These are phyloP conservation scores for Osmoderma eremita DNA, from an alignment of 2,888 invertebrate genomes.

Conservation along the genomic window DNA sequence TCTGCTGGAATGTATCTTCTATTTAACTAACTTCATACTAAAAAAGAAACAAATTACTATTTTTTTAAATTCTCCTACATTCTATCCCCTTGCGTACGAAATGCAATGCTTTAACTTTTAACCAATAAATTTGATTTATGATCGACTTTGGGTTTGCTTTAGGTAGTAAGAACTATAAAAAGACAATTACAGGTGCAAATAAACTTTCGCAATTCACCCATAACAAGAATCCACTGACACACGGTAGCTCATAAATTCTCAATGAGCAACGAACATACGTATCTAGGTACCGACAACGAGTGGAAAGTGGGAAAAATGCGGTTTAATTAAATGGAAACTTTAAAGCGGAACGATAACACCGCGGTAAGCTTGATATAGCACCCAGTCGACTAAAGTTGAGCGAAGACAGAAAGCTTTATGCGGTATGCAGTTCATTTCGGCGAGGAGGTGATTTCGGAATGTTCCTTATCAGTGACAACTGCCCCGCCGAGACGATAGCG, in stretches of 20 bases:
- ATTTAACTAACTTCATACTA: too few species aligned
- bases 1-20: too few species aligned
- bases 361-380: conserved; percentile 25
- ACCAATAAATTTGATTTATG: too few species aligned
- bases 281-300: neutral
- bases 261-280: conserved; percentile 8
- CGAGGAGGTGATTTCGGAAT: conserved; percentile 36
- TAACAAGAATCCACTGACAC: neutral
- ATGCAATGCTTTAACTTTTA: too few species aligned
- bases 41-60: too few species aligned
- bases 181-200: too few species aligned
- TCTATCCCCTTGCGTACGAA: too few species aligned
- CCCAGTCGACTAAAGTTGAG: conserved; percentile 26
- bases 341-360: conserved; percentile 25
- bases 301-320: conserved; percentile 5
- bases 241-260: neutral
- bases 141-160: too few species aligned
- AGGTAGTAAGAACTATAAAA: too few species aligned
- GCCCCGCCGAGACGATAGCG: conserved; percentile 58
- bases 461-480: conserved; percentile 57
- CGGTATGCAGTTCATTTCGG: conserved; percentile 41
- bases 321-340: conserved; percentile 33
- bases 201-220: conserved; percentile 3
- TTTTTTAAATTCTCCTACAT: too few species aligned
- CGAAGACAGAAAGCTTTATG: conserved; percentile 49